A percentile compares a stretch with the other conserved stretches of the same genome.
phyloP scores from a whole-genome alignment of 2,113 vertebrate genomes.

The Gallinago jamesoni region DNA sequence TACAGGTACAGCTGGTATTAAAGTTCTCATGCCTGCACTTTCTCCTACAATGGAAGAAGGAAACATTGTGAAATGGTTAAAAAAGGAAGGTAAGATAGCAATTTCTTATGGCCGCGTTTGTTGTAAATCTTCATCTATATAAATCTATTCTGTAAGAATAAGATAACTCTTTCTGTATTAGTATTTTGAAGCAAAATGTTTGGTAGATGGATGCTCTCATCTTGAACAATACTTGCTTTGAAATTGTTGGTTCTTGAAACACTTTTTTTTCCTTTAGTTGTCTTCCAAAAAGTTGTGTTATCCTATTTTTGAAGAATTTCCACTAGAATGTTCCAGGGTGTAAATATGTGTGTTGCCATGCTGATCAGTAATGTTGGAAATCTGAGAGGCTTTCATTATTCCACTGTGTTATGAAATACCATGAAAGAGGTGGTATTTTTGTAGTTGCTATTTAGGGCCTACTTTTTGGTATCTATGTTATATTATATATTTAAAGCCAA shows the following conservation, averaged over 20 bases:
- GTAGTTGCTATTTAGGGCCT: background rate
- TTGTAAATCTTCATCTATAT: background rate
- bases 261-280: background rate
- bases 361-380: background rate
- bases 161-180: background rate
- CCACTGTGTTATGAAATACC: background rate
- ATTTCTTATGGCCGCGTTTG: background rate
- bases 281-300: background rate
- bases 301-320: background rate
- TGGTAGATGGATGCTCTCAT: background rate
- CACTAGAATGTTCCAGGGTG: background rate
- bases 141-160: background rate
- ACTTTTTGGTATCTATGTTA: background rate
- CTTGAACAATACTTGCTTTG: background rate
- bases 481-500: background rate
- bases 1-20: conserved; percentile 83
- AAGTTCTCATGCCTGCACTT: conserved; percentile 94
- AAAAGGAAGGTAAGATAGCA: conserved; percentile 88
- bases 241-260: background rate
- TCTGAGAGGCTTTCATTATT: background rate
- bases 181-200: background rate
- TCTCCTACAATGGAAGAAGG: conserved; percentile 98
- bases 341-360: background rate
- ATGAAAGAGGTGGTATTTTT: background rate
- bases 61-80: conserved; percentile 95